Base-by-base conservation (phyloP, 2,797 vertebrate genomes). In the Acipenser ruthenus region DNA sequence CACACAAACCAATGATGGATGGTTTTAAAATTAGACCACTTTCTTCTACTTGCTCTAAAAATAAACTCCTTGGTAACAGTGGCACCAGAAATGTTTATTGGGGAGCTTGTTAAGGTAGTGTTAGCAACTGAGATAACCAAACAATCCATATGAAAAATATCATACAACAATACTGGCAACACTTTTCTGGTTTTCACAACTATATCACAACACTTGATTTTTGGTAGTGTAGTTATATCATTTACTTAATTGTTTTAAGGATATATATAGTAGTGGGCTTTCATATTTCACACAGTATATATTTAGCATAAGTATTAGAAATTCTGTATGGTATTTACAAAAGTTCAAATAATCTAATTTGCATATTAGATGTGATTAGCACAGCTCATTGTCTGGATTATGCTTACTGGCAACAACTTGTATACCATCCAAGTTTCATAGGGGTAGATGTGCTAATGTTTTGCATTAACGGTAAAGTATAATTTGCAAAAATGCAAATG, bases 41-140 rank as follows among this genome's bases (percentile, higher is more conserved):
- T 72, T 72, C 37, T 37, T 37, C 68, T 68, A 67, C 70, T 73
- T 60, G 60, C 8, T 59, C 69, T 85, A 85, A 89, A 83, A 79
- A 83, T 80, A 83, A 80, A 84, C 86, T 86, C 84, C 86, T 89
- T 87, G 80, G 79, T 69, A 76, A 83, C 85, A 83, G 85, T 90
- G 87, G 85, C 85, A 89, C 84, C 85, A 82, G 83, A 84, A 78
- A 89, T 89, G 86, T 88, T 89, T 89, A 88, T 83, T 83, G 81
- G 81, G 84, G 86, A 85, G 83, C 84, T 83, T 86, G 87, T 89
- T 86, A 87, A 86, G 79, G 86, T 87, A 86, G 86, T 88, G 88
- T 89, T 84, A 87, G 84, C 84, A 85, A 85, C 86, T 87, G 84
- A 89, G 87, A 82, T 81, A 79, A 87, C 78, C 82, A 69, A 67